Percentiles rank a stretch among this genome's conserved stretches.
Evolutionary conservation across 2,797 vertebrate genomes (phyloP).

Genomic region (Orientallactaga sibirica): DNA sequence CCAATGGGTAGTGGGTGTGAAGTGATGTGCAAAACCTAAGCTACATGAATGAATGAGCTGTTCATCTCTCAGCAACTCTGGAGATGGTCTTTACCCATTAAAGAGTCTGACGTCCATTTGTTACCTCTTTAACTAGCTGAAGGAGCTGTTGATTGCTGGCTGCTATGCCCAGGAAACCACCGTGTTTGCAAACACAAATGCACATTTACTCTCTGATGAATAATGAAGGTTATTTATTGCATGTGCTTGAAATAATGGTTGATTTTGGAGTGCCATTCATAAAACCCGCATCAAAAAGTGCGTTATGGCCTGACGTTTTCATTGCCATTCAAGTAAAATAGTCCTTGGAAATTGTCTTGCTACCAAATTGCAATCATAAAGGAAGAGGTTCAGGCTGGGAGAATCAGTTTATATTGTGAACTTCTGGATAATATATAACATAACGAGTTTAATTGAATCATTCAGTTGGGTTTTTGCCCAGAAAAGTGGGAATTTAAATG

Average conservation of each 20-base stretch:
- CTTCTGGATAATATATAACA: slow-evolving; percentile 91
- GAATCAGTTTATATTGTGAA: slow-evolving; percentile 90
- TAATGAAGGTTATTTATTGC: slow-evolving; percentile 90
- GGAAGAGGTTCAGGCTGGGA: slow-evolving; percentile 87
- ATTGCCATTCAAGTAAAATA: slow-evolving; percentile 88
- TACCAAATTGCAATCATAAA: slow-evolving; percentile 91
- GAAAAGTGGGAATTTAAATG: slow-evolving; percentile 91
- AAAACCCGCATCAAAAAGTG: slow-evolving; percentile 87
- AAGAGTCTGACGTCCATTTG: slow-evolving; percentile 79
- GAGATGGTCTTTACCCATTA: slow-evolving; percentile 84
- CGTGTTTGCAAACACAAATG: slow-evolving; percentile 88
- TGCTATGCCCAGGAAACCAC: slow-evolving; percentile 83
- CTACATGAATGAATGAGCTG: slow-evolving; percentile 68
- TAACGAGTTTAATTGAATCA: slow-evolving; percentile 92
- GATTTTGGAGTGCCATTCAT: slow-evolving; percentile 88
- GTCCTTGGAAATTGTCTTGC: slow-evolving; percentile 88
- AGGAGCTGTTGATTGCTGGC: slow-evolving; percentile 81
- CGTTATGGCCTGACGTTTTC: slow-evolving; percentile 87
- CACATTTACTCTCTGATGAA: slow-evolving; percentile 87
- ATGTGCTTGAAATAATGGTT: slow-evolving; percentile 88
- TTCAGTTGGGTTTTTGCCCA: slow-evolving; percentile 91
- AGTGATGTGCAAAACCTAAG: slow-evolving; percentile 54
- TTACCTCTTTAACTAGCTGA: slow-evolving; percentile 86
- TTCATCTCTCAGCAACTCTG: slow-evolving; percentile 75
- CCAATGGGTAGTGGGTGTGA: no score